Base-by-base conservation (phyloP, 2,888 invertebrate genomes). In the Salpingus planirostris region DNA sequence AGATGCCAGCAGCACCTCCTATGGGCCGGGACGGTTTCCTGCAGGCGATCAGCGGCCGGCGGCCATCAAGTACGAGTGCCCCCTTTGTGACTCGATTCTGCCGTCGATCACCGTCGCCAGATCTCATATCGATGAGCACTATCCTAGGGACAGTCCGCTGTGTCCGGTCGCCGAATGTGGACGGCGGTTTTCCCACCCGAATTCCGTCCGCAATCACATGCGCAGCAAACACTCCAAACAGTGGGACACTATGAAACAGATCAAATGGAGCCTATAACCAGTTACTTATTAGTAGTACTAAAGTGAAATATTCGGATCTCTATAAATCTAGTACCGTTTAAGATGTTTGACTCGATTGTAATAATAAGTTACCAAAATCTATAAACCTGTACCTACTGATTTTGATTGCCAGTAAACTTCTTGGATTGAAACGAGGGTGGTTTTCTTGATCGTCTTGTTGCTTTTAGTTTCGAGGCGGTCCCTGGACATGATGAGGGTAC, bases 161-260 rank as follows among this genome's bases (percentile, higher is more conserved):
- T 88, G 86, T 66, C 87, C 87, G 22, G 86, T 86, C 32, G 67
- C 75, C 36, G 69, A 76, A 44, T 87, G 86, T 65, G 78, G 79
- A 31, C 74, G 82, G 43, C 71, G 72, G 48, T 87, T 86, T 65
- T 76, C 82, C 40, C 86, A 87, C 66, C 87, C 87, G 41, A 87
- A 87, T 68, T 86, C 86, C 36, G 87, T 87, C 47, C 74, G 86
- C 53, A 87, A 87, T 69, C 86, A 87, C 66, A 86, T 87, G 86
- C 71, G 87, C 50, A 74, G 81, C 56, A 87, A 87, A 64, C 87
- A 87, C 65, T 76, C 80, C 27, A 68, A 74, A 47, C 81, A 85
- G 59, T 87, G 86, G 87, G 80, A 82, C 57, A 74, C 76, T 62
- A 87, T 87, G 78, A 87, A 87, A 68, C 80, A 81, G 33, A 70